A percentile compares a stretch with the other conserved stretches of the same genome.
Evolutionary conservation across 2,113 vertebrate genomes (phyloP).

Genomic region (Dinomys branickii): DNA sequence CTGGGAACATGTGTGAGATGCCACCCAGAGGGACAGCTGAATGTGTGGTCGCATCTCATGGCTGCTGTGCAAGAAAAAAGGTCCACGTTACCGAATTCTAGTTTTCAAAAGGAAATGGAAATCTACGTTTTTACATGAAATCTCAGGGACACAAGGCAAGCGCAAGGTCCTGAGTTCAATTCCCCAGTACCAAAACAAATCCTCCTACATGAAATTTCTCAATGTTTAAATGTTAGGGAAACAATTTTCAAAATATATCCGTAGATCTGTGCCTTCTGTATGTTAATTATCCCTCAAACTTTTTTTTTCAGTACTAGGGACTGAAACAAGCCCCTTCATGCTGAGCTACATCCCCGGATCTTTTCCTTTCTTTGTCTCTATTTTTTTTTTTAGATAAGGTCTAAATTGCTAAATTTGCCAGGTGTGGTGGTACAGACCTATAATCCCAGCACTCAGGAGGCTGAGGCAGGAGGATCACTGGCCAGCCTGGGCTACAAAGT

Average conservation of each 20-base stretch:
- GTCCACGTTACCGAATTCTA: background rate
- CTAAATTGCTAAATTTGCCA: background rate
- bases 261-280: background rate
- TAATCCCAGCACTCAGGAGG: no score
- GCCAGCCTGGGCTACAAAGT: no score
- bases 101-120: slow-evolving; percentile 25
- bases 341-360: background rate
- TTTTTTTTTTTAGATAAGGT: background rate
- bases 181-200: no score
- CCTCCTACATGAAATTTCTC: background rate
- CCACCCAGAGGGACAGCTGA: background rate
- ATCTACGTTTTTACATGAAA: slow-evolving; percentile 17
- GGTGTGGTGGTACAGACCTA: no score
- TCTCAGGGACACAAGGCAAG: background rate
- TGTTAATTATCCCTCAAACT: background rate
- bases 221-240: slow-evolving; percentile 38
- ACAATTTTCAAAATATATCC: background rate
- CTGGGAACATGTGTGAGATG: background rate
- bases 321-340: background rate
- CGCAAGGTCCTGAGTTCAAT: no score
- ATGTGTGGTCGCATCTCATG: background rate
- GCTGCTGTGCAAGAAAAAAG: background rate
- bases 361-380: background rate
- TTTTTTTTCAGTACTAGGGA: background rate
- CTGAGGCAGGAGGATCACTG: no score